A percentile compares a stretch with the other conserved stretches of the same genome.
phyloP scores from a whole-genome alignment of 2,113 vertebrate genomes.

The Chascanopsetta lugubris region DNA sequence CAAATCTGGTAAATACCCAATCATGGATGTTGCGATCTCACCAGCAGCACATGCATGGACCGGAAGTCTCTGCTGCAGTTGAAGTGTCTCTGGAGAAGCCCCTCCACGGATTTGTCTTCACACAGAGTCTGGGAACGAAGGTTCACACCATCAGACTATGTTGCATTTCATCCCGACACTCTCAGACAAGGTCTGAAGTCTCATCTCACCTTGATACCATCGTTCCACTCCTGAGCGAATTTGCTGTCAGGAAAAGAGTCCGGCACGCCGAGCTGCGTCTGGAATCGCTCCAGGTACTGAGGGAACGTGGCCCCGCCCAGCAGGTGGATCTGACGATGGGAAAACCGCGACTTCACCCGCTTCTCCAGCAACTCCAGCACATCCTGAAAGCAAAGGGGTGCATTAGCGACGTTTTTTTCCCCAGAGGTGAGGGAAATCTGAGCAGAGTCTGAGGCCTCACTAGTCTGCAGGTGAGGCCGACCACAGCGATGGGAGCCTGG shows the following conservation, averaged over 20 bases:
- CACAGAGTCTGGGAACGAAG: conserved; percentile 79
- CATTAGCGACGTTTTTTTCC: neutral
- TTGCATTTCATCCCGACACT: too few species aligned
- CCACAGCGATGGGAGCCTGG: conserved; percentile 91
- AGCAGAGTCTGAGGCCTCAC: conserved; percentile 68
- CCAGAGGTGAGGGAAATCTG: neutral
- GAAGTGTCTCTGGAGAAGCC: conserved; percentile 85
- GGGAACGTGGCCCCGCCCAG: conserved; percentile 83
- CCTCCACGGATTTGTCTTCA: conserved; percentile 82
- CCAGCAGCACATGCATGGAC: conserved; percentile 87
- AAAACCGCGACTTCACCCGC: conserved; percentile 96
- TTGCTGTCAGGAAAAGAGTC: conserved; percentile 80
- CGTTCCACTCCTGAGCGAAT: conserved; percentile 89
- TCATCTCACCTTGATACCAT: conserved; percentile 80
- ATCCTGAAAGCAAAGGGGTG: conserved; percentile 80
- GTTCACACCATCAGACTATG: neutral
- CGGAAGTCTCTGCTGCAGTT: conserved; percentile 87
- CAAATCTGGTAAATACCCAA: neutral
- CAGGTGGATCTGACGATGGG: conserved; percentile 95
- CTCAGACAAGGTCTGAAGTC: too few species aligned
- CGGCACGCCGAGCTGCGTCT: conserved; percentile 85
- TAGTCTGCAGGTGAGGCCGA: conserved; percentile 95
- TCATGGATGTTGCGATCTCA: conserved; percentile 57
- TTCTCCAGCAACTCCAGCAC: conserved; percentile 97
- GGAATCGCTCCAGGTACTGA: conserved; percentile 85